Evolutionary conservation across 1,140 invertebrate genomes (phyloP).

Genomic region (Stratiolaelaps scimitus): DNA sequence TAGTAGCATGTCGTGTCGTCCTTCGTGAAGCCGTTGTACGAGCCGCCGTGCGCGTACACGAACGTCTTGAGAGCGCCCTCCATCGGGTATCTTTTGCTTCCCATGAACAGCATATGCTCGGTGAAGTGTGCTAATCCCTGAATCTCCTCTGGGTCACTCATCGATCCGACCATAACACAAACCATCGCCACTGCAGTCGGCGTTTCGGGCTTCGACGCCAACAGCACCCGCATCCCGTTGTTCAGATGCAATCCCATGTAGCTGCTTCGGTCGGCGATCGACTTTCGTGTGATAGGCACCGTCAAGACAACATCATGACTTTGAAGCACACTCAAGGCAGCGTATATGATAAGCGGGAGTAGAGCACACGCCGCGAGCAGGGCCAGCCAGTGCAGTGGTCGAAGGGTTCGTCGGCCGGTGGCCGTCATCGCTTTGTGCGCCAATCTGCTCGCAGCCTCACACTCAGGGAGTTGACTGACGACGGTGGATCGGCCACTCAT

Average conservation of each 20-base stretch:
- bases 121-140: constrained; percentile 47
- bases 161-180: constrained; percentile 32
- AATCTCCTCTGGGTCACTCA: constrained; percentile 44
- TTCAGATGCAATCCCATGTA: constrained; percentile 24
- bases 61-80: constrained; percentile 41
- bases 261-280: constrained; percentile 18
- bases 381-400: constrained; percentile 6
- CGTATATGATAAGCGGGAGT: not conserved
- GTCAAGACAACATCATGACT: constrained; percentile 4
- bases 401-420: constrained; percentile 4
- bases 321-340: constrained; percentile 3
- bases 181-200: constrained; percentile 20
- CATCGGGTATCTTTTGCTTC: constrained; percentile 42
- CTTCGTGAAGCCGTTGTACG: constrained; percentile 74
- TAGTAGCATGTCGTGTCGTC: constrained; percentile 82
- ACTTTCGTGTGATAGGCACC: constrained; percentile 7
- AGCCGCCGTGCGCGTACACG: constrained; percentile 61
- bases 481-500: not conserved
- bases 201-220: constrained; percentile 10
- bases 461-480: not conserved
- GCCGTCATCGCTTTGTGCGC: constrained; percentile 23
- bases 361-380: constrained; percentile 5
- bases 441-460: not conserved
- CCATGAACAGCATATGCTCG: constrained; percentile 48
- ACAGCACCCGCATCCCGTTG: constrained; percentile 10